These are phyloP conservation scores for Hybognathus amarus DNA, from an alignment of 2,797 vertebrate species.

Conservation along the genomic window DNA sequence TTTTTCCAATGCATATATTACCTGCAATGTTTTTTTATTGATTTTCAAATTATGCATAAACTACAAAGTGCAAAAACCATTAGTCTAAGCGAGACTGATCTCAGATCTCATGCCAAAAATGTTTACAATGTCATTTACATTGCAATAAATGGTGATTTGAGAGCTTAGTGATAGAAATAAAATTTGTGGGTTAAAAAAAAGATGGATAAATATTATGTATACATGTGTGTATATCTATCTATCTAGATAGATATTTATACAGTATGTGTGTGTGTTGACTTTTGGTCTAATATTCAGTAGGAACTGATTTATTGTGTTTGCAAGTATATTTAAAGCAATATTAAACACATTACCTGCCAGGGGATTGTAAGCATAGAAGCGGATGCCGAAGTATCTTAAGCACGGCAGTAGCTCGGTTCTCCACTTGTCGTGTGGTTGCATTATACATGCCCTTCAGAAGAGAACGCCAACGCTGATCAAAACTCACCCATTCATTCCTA, in stretches of 20 bases:
- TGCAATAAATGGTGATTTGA: background rate
- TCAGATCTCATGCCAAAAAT: background rate
- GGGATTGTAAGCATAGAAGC: conserved; percentile 95
- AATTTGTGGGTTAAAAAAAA: background rate
- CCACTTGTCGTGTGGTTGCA: conserved; percentile 90
- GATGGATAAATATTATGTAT: too few species aligned
- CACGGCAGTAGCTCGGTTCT: conserved; percentile 90
- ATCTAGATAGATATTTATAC: too few species aligned
- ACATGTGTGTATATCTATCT: too few species aligned
- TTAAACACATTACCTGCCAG: conserved; percentile 84
- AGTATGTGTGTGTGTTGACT: too few species aligned
- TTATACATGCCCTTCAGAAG: conserved; percentile 95
- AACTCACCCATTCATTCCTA: background rate
- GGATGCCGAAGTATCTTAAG: conserved; percentile 83
- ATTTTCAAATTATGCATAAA: background rate
- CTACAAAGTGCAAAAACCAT: background rate
- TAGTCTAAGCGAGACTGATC: background rate
- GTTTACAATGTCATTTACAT: background rate
- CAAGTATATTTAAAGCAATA: background rate
- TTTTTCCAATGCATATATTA: too few species aligned
- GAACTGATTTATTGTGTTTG: too few species aligned
- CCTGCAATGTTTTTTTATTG: too few species aligned
- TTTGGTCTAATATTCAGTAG: background rate
- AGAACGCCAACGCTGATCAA: background rate
- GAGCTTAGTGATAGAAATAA: background rate